A percentile compares a stretch with the other conserved stretches of the same genome.
These are phyloP conservation scores for Scleropages formosus DNA, from an alignment of 2,797 vertebrate species.

Conservation along the genomic window DNA sequence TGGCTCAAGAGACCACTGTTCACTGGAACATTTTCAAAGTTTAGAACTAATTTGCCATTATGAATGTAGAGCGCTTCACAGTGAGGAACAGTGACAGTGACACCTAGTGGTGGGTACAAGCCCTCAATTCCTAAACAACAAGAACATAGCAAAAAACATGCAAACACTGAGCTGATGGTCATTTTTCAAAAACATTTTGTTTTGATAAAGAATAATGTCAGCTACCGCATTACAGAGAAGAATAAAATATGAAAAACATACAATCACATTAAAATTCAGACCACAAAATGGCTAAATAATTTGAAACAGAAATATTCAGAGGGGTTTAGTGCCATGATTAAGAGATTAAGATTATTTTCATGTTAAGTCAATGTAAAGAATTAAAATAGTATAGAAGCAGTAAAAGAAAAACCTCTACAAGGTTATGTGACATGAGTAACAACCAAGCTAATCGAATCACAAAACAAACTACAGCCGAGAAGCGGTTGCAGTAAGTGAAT, in stretches of 20 bases:
- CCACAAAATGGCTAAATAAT: background rate
- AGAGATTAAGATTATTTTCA: background rate
- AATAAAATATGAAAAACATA: background rate
- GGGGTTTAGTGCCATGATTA: background rate
- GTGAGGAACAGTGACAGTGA: slow-evolving; percentile 25
- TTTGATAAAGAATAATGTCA: background rate
- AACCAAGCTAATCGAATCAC: too few relatives aligned
- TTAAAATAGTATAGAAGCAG: background rate
- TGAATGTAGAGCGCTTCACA: background rate
- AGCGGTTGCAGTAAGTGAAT: slow-evolving; percentile 23
- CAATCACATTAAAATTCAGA: background rate
- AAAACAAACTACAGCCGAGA: background rate
- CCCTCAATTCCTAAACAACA: background rate
- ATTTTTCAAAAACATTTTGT: background rate
- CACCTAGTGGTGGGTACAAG: slow-evolving; percentile 29
- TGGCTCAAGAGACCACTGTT: too few relatives aligned
- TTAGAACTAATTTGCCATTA: slow-evolving; percentile 11
- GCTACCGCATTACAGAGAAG: background rate
- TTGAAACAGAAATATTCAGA: slow-evolving; percentile 2
- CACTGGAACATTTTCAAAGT: background rate
- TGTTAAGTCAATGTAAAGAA: slow-evolving; percentile 7
- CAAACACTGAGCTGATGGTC: background rate
- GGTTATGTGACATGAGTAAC: too few relatives aligned
- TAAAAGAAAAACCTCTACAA: background rate
- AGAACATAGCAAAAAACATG: background rate